A percentile compares a stretch with the other conserved stretches of the same genome.
Evolutionary conservation across 2,797 vertebrate genomes (phyloP).

Genomic region (Lepus townsendii): DNA sequence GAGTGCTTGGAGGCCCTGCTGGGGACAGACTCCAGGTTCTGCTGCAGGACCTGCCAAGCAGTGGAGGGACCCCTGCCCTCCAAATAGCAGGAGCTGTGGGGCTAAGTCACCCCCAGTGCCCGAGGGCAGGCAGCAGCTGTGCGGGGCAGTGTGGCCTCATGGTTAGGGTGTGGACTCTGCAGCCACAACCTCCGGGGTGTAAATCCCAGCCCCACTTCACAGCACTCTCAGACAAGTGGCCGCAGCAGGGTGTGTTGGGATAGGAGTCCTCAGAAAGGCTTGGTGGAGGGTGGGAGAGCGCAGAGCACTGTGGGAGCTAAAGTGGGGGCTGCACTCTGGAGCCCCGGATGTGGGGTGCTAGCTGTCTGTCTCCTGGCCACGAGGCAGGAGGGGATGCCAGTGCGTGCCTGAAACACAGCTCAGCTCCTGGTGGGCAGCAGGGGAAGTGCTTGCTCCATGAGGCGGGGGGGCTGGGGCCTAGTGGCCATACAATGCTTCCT

Average conservation of each 20-base stretch:
- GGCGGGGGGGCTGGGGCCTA: background rate
- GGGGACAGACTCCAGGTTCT: background rate
- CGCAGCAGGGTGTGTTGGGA: background rate
- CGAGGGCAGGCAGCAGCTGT: rapidly evolving
- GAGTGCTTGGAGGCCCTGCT: background rate
- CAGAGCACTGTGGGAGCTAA: conserved; percentile 18
- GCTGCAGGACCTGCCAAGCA: background rate
- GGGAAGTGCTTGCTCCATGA: background rate
- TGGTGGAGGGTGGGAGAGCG: conserved; percentile 70
- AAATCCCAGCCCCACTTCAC: background rate
- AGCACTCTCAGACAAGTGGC: background rate
- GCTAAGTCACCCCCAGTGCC: rapidly evolving
- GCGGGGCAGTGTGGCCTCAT: background rate
- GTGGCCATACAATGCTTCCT: background rate
- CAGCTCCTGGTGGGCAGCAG: background rate
- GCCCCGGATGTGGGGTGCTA: too few relatives aligned
- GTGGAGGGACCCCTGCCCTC: background rate
- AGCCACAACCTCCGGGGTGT: rapidly evolving
- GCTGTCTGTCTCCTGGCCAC: background rate
- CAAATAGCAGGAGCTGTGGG: background rate
- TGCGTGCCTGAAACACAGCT: background rate
- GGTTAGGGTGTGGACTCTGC: background rate
- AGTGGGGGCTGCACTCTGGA: background rate
- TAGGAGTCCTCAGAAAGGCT: conserved; percentile 60
- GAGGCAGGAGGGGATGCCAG: background rate